A percentile compares a stretch with the other conserved stretches of the same genome.
phyloP scores from a whole-genome alignment of 1,140 invertebrate genomes.

The Drosophila eugracilis region DNA sequence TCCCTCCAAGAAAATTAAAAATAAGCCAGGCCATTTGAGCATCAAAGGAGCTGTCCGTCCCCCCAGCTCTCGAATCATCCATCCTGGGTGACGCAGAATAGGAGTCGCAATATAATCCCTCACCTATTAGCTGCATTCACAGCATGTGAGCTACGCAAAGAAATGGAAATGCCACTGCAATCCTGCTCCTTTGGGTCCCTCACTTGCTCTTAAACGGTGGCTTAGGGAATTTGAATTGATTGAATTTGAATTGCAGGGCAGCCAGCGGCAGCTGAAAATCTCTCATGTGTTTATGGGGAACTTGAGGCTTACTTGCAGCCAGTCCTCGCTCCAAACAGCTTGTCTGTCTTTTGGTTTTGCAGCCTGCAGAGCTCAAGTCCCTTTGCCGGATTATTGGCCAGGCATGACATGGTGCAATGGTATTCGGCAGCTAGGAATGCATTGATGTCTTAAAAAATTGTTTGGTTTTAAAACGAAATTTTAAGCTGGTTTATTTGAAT shows the following conservation, averaged over 20 bases:
- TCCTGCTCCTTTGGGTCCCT: conserved; percentile 3
- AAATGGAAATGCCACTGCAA: conserved; percentile 37
- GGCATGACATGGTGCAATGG: background rate
- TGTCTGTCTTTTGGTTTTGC: background rate
- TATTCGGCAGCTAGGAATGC: background rate
- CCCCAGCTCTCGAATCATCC: background rate
- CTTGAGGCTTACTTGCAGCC: conserved; percentile 32
- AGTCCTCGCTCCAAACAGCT: conserved; percentile 8
- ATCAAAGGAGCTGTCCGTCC: conserved; percentile 15
- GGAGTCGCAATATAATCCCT: conserved; percentile 13
- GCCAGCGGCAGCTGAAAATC: conserved; percentile 22
- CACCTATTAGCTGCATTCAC: conserved; percentile 51
- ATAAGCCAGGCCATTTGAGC: conserved; percentile 9
- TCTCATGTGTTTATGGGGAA: conserved; percentile 51
- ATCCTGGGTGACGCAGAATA: background rate
- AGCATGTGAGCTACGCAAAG: conserved; percentile 22
- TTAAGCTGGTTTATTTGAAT: background rate
- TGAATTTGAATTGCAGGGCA: conserved; percentile 70
- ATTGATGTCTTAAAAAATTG: background rate
- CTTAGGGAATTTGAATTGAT: conserved; percentile 73
- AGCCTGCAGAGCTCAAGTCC: background rate
- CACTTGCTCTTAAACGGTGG: conserved; percentile 46
- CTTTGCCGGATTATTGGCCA: background rate
- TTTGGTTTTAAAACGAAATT: background rate
- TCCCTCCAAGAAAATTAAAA: conserved; percentile 10